These are phyloP conservation scores for Plecturocebus donacophilus DNA, from an alignment of 2,113 vertebrate species.

Conservation along the genomic window DNA sequence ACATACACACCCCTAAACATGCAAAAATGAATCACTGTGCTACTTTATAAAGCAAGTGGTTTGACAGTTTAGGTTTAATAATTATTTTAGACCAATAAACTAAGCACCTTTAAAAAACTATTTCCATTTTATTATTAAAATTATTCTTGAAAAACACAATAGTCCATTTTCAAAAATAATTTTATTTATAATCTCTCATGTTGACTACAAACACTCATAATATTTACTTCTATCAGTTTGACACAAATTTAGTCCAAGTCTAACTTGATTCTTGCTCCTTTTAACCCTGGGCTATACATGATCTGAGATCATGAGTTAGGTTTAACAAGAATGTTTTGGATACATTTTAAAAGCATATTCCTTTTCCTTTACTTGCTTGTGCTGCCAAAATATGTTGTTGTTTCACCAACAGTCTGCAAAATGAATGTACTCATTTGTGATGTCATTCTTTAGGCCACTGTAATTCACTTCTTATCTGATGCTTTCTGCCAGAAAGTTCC, in stretches of 20 bases:
- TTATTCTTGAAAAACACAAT: background rate
- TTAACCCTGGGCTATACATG: background rate
- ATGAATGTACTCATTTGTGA: background rate
- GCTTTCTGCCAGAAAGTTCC: background rate
- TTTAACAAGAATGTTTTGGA: constrained; percentile 26
- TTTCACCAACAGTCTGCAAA: background rate
- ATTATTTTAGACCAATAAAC: background rate
- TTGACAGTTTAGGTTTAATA: background rate
- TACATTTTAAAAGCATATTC: constrained; percentile 16
- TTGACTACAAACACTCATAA: background rate
- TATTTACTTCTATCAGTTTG: background rate
- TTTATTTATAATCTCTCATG: background rate
- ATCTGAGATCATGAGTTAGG: background rate
- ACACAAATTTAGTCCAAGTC: constrained; percentile 20
- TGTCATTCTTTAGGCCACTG: background rate
- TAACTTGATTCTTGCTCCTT: background rate
- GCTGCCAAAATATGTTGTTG: constrained; percentile 5
- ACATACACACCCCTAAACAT: background rate
- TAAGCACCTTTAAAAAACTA: background rate
- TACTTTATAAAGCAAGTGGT: background rate
- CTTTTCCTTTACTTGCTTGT: background rate
- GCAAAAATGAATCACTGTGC: background rate
- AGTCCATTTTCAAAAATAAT: background rate
- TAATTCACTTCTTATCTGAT: constrained; percentile 23
- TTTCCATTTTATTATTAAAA: background rate